Conservation (phyloP, 2,113 vertebrate genomes). For the Cyprinodon tularosa region DNA sequence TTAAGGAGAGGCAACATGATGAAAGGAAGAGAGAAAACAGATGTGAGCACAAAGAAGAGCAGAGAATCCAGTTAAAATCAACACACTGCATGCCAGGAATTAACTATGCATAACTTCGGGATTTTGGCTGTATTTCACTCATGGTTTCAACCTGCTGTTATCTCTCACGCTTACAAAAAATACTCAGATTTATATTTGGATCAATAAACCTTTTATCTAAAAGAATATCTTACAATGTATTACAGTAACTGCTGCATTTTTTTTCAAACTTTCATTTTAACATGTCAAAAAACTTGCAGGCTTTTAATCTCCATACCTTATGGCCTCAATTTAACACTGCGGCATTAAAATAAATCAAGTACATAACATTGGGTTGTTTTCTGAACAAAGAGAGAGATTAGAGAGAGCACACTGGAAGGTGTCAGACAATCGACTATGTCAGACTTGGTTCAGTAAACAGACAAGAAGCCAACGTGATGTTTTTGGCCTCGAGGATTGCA, state of each 20-base stretch:
- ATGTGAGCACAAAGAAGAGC: constrained; percentile 7
- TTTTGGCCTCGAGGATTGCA: constrained; percentile 31
- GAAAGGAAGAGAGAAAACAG: constrained; percentile 10
- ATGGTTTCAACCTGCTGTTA: neutral
- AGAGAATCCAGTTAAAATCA: constrained; percentile 5
- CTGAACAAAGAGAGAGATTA: constrained; percentile 2
- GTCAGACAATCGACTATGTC: constrained; percentile 43
- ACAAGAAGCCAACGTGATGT: constrained; percentile 43
- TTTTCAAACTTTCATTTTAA: constrained; percentile 58
- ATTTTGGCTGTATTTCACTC: neutral
- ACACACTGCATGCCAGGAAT: neutral
- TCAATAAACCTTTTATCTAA: constrained; percentile 97
- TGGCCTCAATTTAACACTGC: constrained; percentile 35
- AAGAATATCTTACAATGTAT: constrained; percentile 97
- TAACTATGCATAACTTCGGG: neutral
- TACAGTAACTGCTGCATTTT: constrained; percentile 86
- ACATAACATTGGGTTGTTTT: constrained; percentile 18
- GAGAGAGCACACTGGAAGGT: constrained; percentile 5
- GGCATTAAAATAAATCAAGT: constrained; percentile 66
- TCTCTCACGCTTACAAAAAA: constrained; percentile 2
- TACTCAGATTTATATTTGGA: constrained; percentile 41
- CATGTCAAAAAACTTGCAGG: constrained; percentile 48
- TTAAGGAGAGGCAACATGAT: neutral
- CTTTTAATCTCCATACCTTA: constrained; percentile 23
- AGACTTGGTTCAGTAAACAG: constrained; percentile 34